phyloP scores from a whole-genome alignment of 2,797 vertebrate species.

The Lindbergichthys nudifrons region DNA sequence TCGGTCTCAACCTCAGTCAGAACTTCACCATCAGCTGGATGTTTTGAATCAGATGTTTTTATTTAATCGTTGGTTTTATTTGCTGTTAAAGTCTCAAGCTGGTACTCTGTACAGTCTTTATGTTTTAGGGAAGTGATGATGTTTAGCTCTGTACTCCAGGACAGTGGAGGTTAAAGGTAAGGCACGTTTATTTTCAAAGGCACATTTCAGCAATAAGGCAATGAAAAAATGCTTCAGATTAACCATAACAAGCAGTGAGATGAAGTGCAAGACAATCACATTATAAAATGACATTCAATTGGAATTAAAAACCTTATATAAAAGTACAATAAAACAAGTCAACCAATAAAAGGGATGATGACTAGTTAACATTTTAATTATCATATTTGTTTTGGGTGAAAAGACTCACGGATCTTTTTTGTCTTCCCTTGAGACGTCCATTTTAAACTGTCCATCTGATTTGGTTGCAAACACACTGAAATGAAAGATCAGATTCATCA shows the following conservation, averaged over 20 bases:
- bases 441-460: not conserved
- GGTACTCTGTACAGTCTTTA: not conserved
- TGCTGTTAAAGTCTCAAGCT: not conserved
- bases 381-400: not conserved
- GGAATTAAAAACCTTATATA: too few species aligned
- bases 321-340: too few species aligned
- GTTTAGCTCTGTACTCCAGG: constrained; percentile 15
- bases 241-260: too few species aligned
- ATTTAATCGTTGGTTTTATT: not conserved
- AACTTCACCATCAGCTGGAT: constrained; percentile 90
- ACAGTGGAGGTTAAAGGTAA: not conserved
- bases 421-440: too few species aligned
- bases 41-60: constrained; percentile 48
- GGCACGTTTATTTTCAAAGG: too few species aligned
- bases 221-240: too few species aligned
- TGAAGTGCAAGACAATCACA: too few species aligned
- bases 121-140: not conserved
- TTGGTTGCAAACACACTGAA: not conserved
- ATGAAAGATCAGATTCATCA: not conserved
- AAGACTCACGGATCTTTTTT: not conserved
- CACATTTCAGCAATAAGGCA: too few species aligned
- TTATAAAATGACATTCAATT: too few species aligned
- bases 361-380: not conserved
- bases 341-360: too few species aligned
- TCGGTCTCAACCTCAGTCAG: constrained; percentile 85